Evolutionary conservation across 2,888 invertebrate species (phyloP), one percentile per base, ranked within the genome.

Genomic region (Torymus texanus): DNA sequence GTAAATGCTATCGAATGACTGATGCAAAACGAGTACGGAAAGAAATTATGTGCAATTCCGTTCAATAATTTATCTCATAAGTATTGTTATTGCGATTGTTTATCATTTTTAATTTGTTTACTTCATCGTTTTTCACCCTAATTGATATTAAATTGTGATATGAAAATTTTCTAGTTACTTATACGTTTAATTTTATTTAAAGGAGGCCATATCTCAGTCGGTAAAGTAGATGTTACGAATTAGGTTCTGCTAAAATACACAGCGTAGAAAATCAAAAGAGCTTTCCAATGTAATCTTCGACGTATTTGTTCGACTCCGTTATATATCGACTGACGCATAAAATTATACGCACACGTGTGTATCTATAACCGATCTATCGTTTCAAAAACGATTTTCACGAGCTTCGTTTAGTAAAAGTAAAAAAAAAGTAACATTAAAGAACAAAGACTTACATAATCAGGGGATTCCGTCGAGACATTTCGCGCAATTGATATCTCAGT

Each of bases 381-480:
- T 75, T 75, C 11, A 55, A 71, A 75, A 79, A 79, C 79, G 66
- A 75, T 67, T 16, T 53, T 53, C 63, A 53, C 41, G 72, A 79
- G 71, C 75, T 74, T 75, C 18, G 51, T 75, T 72, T 79, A 75
- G 61, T 55, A 65, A 79, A 61, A 78, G 2, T n/a, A 41, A 24
- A 55, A 18, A 67, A 3, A n/a, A 50, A 13, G 13, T 29, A 29
- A 29, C 29, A 29, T 29, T 29, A 62, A 14, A 29, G 51, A 66
- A 21, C 10, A 66, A 74, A 51, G 51, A 58, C 50, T 74, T 53
- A 59, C 16, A n/a, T 55, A 55, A 55, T 5, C n/a, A n/a, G 21
- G 13, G 13, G 50, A 74, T 21, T 58, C 13, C 51, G 4, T 29
- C 29, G 29, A 29, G 14, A n/a, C 16, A 16, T 53, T 29, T 29